Base-by-base conservation (phyloP, 2,113 vertebrate species). In the Tachysurus vachellii region DNA sequence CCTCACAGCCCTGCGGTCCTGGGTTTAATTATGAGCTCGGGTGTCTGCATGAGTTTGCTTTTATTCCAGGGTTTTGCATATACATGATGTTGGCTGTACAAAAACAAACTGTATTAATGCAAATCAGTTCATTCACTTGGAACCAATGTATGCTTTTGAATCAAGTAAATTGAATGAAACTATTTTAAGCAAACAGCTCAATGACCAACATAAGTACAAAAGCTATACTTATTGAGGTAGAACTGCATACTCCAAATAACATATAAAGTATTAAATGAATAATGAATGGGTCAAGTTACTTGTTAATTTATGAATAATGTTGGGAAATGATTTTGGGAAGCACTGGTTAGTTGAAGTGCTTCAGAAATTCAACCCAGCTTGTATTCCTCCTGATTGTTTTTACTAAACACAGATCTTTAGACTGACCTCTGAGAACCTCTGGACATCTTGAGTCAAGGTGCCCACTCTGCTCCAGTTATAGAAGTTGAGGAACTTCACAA, bases 351-450 rank as follows among this genome's bases (percentile, higher is more conserved):
- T 70, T 70, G 36, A 21, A 70, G 42, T 66, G 11, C 26, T 8
- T 66, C 11, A 13, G 26, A 6, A 28, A 66, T 23, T 21, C 59
- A 28, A 68, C 28, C 5, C 5, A 16, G 10, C 28, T 28, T 26
- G 23, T 53, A n/a, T 56, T 28, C 7, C 4, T 57, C 1, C 23
- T 64, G 42, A 42, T 47, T 50, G 21, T 83, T 64, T 64, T 26
- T 44, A 26, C 19, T 64, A 26, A 79, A n/a, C 5, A 61, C 28
- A 42, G 82, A 21, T 42, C 8, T 54, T 26, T 73, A 2, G 54
- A 90, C 95, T 92, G 93, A 99, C 98, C 98, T 99, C 98, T 13
- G 98, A 99, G 94, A 99, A 99, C 80, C 98, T 95, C 93, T 98
- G 98, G 62, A 99, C 97, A 9, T 99, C 98, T 90, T 99, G 98